Base-by-base conservation (phyloP, 2,888 invertebrate genomes). In the Carterocephalus palaemon region DNA sequence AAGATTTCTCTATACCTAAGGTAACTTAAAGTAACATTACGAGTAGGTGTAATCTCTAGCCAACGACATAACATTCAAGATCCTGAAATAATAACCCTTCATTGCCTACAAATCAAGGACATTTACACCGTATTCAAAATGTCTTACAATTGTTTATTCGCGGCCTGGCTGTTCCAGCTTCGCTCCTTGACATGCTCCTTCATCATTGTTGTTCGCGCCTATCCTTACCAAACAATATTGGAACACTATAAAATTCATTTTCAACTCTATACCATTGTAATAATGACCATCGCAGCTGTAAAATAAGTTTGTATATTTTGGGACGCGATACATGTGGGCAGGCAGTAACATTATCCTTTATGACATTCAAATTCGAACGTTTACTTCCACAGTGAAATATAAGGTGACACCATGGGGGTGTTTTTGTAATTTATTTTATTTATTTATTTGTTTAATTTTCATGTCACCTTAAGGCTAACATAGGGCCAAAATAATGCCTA, bases 161-260 rank as follows among this genome's bases (percentile, higher is more conserved):
- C 20, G 38, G 48, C 69, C 67, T 73, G 73, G 72, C 60, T 52
- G 62, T 60, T 57, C 56, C 67, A 67, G 72, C 72, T 53, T 60
- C 48, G n/a, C n/a, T n/a, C n/a, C n/a, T n/a, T 53, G 66, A 71
- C 70, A 74, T 48, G 60, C 57, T 58, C 60, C 64, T 75, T 62
- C 65, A 73, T 74, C 74, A 75, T 73, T 68, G 64, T 65, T 67
- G 67, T 67, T 60, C 62, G 54, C 43, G 43, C 43, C 36, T 33
- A 16, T 29, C 13, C 17, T 23, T 15, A 43, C 34, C 22, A 26
- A 29, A 16, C 9, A 31, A 29, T 22, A 23, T 12, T 15, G 24
- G 15, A 2, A 7, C 19, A 23, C 23, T 13, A n/a, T 16, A 4
- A 34, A 10, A 13, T 20, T 13, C 6, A 28, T 28, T 10, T 16